These are phyloP conservation scores for Thyatira batis DNA, from an alignment of 2,888 invertebrate genomes.

Conservation along the genomic window DNA sequence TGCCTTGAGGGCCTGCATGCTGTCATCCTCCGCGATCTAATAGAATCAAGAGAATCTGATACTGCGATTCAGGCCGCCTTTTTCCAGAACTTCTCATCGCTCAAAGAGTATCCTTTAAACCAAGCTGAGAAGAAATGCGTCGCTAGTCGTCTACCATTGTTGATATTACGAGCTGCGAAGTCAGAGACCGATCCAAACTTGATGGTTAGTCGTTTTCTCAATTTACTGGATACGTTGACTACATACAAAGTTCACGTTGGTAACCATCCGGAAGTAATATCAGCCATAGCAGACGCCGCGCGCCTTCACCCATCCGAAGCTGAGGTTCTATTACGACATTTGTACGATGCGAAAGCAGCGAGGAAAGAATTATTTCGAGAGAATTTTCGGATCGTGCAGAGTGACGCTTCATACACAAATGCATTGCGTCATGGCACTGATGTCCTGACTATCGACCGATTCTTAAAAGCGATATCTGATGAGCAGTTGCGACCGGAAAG, in stretches of 20 bases:
- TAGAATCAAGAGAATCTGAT: conserved; percentile 29
- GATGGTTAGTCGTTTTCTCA: conserved; percentile 21
- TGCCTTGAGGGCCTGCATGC: conserved; percentile 62
- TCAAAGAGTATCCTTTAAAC: conserved; percentile 48
- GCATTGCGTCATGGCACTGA: conserved; percentile 50
- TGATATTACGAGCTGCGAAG: conserved; percentile 32
- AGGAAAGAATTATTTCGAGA: conserved; percentile 46
- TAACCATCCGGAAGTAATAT: conserved; percentile 28
- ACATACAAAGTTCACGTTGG: conserved; percentile 36
- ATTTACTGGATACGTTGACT: conserved; percentile 40
- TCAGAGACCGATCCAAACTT: conserved; percentile 14
- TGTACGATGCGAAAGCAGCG: conserved; percentile 43
- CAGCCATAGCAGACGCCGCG: conserved; percentile 20
- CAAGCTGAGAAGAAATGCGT: conserved; percentile 37
- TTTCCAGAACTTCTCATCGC: conserved; percentile 41
- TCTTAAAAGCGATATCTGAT: conserved; percentile 27
- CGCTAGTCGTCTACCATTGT: conserved; percentile 22
- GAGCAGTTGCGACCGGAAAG: conserved; percentile 28
- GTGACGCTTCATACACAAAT: conserved; percentile 52
- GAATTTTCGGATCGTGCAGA: conserved; percentile 40
- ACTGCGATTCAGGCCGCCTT: conserved; percentile 35
- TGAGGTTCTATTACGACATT: conserved; percentile 29
- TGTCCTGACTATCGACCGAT: conserved; percentile 30
- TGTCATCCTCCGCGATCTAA: conserved; percentile 48
- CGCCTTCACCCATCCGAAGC: conserved; percentile 19